phyloP scores from a whole-genome alignment of 2,113 vertebrate genomes.

The Salvelinus sp. region DNA sequence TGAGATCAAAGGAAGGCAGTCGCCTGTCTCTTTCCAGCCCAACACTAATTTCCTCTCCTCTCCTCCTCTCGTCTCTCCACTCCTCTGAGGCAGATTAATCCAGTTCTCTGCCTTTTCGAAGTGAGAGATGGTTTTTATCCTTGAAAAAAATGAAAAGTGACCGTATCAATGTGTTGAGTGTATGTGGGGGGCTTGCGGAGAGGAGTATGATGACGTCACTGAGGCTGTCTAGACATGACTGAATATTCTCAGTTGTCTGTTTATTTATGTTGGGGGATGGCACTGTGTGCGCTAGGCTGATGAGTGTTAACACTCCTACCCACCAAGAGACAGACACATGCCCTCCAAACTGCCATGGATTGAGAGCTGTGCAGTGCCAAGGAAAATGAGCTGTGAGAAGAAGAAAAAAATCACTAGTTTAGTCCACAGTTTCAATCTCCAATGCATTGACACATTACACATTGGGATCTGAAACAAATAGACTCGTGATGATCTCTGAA shows the following conservation, averaged over 20 bases:
- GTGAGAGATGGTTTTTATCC: background rate
- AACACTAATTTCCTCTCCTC: background rate
- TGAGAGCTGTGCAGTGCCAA: background rate
- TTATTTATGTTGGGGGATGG: slow-evolving; percentile 40
- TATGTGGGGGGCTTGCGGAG: background rate
- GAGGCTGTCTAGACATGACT: slow-evolving; percentile 44
- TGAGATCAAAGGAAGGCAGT: slow-evolving; percentile 34
- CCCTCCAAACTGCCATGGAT: background rate
- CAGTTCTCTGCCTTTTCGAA: background rate
- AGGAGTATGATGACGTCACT: slow-evolving; percentile 35
- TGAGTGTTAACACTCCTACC: background rate
- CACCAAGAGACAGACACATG: slow-evolving; percentile 6
- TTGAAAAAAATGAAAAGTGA: background rate
- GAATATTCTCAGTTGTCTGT: slow-evolving; percentile 39
- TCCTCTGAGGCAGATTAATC: background rate
- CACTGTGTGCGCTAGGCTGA: slow-evolving; percentile 17
- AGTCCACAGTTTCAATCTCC: background rate
- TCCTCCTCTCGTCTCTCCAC: background rate
- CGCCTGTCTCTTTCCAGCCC: slow-evolving; percentile 2
- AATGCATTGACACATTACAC: background rate
- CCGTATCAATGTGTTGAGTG: background rate
- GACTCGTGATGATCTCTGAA: background rate
- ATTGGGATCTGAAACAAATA: background rate
- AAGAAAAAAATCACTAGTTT: background rate
- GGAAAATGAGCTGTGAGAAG: background rate